Conservation (phyloP, 2,888 invertebrate genomes). For the Drosophila meridionalis region DNA sequence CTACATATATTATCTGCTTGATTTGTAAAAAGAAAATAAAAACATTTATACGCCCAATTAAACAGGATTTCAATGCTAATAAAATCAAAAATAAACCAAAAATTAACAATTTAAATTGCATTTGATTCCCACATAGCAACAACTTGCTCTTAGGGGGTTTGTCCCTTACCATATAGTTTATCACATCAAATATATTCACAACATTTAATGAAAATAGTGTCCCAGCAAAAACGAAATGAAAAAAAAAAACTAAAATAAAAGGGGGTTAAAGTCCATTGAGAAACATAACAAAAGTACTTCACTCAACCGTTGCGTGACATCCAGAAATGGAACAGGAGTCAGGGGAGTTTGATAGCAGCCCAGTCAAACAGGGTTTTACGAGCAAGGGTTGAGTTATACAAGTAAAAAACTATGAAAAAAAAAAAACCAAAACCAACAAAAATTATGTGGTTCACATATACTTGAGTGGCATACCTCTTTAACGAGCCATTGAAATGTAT, state of each 20-base stretch:
- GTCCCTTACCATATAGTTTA: conserved; percentile 35
- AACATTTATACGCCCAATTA: neutral
- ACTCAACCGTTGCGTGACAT: conserved; percentile 32
- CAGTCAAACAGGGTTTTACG: neutral
- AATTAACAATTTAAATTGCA: conserved; percentile 24
- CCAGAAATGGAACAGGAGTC: neutral
- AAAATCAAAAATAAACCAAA: neutral
- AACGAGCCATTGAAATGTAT: conserved; percentile 5
- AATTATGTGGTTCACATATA: conserved; percentile 4
- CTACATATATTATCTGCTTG: neutral
- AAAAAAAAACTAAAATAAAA: neutral
- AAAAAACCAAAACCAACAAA: neutral
- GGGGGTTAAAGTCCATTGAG: conserved; percentile 22
- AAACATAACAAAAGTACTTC: conserved; percentile 24
- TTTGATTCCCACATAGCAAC: conserved; percentile 5
- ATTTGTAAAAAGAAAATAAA: neutral
- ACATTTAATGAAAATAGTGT: conserved; percentile 36
- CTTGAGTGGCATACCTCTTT: neutral
- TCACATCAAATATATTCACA: conserved; percentile 30
- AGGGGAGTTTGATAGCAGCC: conserved; percentile 1
- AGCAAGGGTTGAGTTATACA: conserved; percentile 18
- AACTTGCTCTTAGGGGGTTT: conserved; percentile 10
- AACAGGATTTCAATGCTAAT: neutral
- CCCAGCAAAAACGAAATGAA: neutral
- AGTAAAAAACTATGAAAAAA: neutral